Evolutionary conservation across 2,113 vertebrate species (phyloP).

Genomic region (Burhinus bistriatus): DNA sequence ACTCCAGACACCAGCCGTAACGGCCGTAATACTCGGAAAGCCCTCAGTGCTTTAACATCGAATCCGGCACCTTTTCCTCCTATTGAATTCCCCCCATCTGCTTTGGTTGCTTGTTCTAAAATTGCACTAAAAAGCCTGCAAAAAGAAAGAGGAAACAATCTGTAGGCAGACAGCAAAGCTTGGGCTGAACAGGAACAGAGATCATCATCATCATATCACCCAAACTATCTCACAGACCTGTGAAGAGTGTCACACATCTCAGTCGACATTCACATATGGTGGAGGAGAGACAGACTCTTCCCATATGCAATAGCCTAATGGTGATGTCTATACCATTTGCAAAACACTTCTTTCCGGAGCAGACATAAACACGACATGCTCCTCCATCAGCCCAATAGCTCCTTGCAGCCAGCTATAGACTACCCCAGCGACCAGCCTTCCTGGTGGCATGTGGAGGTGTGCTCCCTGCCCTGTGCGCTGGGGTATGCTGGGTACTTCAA

Average conservation of each 20-base stretch:
- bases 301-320: constrained; percentile 11
- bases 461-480: rapidly evolving
- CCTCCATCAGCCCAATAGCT: neutral
- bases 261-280: neutral
- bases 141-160: constrained; percentile 55
- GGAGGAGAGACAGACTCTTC: constrained; percentile 31
- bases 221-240: neutral
- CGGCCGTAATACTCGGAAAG: constrained; percentile 94
- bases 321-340: neutral
- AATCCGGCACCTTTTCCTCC: constrained; percentile 97
- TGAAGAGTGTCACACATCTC: constrained; percentile 15
- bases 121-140: constrained; percentile 97
- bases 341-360: neutral
- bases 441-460: neutral
- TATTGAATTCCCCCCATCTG: constrained; percentile 89
- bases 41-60: constrained; percentile 95
- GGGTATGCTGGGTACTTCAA: neutral
- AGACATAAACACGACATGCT: neutral
- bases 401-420: neutral
- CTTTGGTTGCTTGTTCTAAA: constrained; percentile 99
- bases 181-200: constrained; percentile 20
- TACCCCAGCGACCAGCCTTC: no score
- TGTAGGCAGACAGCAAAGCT: constrained; percentile 31
- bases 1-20: constrained; percentile 96
- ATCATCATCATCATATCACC: neutral